These are phyloP conservation scores for Leptinotarsa tumamoca DNA, from an alignment of 2,888 invertebrate genomes.

Conservation along the genomic window DNA sequence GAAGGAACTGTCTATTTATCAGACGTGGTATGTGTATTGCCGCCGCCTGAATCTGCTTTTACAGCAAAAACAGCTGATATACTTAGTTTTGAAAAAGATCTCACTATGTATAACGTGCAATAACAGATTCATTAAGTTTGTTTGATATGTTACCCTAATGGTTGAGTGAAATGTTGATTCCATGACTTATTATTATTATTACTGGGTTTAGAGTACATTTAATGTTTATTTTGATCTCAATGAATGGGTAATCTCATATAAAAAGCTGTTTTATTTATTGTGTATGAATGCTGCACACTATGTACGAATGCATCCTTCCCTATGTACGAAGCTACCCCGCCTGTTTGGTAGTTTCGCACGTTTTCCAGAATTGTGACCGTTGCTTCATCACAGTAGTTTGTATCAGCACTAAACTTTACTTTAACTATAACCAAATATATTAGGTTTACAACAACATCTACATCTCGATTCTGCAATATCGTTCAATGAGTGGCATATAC, in stretches of 20 bases:
- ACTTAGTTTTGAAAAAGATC: neutral
- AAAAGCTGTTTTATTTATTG: neutral
- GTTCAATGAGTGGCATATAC: too few relatives aligned
- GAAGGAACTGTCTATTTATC: neutral
- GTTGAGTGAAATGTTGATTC: neutral
- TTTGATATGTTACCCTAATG: neutral
- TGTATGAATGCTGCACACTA: neutral
- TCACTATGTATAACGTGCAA: constrained; percentile 22
- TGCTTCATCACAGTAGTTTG: neutral
- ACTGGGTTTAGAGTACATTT: neutral
- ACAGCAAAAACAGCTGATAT: neutral
- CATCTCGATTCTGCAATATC: too few relatives aligned
- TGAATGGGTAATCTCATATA: neutral
- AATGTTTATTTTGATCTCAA: neutral
- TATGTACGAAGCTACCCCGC: constrained; percentile 21
- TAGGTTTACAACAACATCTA: neutral
- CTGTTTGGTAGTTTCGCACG: constrained; percentile 22
- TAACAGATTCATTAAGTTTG: neutral
- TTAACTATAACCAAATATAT: neutral
- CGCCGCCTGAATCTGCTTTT: neutral
- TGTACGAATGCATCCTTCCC: neutral
- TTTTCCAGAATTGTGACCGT: neutral
- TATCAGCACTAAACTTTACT: neutral
- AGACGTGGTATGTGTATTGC: too few relatives aligned
- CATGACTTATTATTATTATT: neutral